Evolutionary conservation across 2,888 invertebrate genomes (phyloP), one percentile per base, ranked within the genome.

Genomic region (Sisyra terminalis): DNA sequence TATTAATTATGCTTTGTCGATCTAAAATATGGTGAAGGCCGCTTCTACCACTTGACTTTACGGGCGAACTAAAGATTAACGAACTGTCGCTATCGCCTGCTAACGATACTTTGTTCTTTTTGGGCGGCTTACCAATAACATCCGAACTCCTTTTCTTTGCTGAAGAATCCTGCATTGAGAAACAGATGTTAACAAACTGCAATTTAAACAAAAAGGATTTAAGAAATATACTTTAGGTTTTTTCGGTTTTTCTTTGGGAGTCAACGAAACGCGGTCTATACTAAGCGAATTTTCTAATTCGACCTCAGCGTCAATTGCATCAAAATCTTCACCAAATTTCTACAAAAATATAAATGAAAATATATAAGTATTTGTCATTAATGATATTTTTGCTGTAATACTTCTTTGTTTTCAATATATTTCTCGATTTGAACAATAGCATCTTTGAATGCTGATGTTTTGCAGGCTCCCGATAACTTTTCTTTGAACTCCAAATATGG

Each of bases 401-500:
- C 78, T 67, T 73, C 73, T 43, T 78, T 78, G 54, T 79, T 70
- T n/a, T 66, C 66, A 47, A 84, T 78, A 53, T 75, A 86, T 41
- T 81, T 77, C 53, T 88, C 85, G 47, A 89, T 87, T 53, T 83
- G 80, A 44, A 67, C 69, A 46, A 86, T 70, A 1, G 88, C 89
- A 48, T 84, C 78, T 58, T 81, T 83, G 58, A 89, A 87, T 6
- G 71, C 70, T 1, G 70, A 65, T 0, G 80, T 73, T 63, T 86
- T 88, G 60, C 75, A 78, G 1, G 80, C 73, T 58, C 80, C 81
- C 42, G 74, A 69, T 45, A 87, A 67, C 53, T 81, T 76, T 17
- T 83, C 82, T 60, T 87, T 88, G 59, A 72, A 79, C 46, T 81
- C 77, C 10, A 74, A 71, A 59, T 89, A 93, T 0, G 81, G 80